A percentile compares a stretch with the other conserved stretches of the same genome.
phyloP scores from a whole-genome alignment of 2,888 invertebrate species.

The Horisme vitalbata region DNA sequence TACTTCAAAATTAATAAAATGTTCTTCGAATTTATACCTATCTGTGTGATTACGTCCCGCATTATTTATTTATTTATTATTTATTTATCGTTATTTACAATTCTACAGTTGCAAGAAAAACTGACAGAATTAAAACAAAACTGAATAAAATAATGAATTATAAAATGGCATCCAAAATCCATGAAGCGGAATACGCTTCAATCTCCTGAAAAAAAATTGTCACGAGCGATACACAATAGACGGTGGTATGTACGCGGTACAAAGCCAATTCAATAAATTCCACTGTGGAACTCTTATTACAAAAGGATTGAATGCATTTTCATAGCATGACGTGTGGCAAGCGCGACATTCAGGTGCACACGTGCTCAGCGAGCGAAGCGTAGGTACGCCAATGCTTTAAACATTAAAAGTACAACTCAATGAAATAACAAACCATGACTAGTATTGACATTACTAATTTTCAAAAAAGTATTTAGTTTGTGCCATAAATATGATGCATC shows the following conservation, averaged over 20 bases:
- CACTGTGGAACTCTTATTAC: constrained; percentile 56
- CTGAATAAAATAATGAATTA: constrained; percentile 8
- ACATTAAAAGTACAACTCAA: not conserved
- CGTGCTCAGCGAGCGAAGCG: constrained; percentile 22
- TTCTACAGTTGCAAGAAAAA: too few relatives aligned
- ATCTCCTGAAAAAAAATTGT: constrained; percentile 54
- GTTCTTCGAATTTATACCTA: too few relatives aligned
- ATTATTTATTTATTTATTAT: too few relatives aligned
- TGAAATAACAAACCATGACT: not conserved
- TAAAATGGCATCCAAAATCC: constrained; percentile 27
- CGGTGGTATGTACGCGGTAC: constrained; percentile 54
- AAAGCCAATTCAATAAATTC: constrained; percentile 74
- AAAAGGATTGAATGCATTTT: constrained; percentile 71
- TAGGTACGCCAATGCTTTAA: not conserved
- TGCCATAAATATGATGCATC: too few relatives aligned
- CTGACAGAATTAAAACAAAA: constrained; percentile 13
- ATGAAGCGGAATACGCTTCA: constrained; percentile 38
- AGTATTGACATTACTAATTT: not conserved
- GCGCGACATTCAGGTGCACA: constrained; percentile 33
- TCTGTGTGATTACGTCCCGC: too few relatives aligned
- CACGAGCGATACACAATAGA: constrained; percentile 61
- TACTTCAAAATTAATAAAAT: too few relatives aligned
- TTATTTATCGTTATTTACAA: too few relatives aligned
- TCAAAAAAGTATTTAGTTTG: too few relatives aligned
- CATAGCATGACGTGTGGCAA: constrained; percentile 51